These are phyloP conservation scores for Thermophis baileyi DNA, from an alignment of 2,113 vertebrate genomes.

Conservation along the genomic window DNA sequence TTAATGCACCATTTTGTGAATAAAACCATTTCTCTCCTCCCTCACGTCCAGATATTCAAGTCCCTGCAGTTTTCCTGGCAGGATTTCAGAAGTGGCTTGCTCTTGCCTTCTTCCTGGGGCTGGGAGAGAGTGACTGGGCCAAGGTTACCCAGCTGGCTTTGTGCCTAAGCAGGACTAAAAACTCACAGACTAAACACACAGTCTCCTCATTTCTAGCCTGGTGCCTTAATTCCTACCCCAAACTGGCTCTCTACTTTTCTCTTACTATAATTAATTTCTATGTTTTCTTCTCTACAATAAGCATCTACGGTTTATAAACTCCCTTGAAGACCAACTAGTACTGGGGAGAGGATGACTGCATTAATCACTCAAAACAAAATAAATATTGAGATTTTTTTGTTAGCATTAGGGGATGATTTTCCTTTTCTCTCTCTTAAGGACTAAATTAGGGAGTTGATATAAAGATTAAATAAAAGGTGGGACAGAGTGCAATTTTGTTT, in stretches of 20 bases:
- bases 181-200: background rate
- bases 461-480: background rate
- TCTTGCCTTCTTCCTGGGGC: background rate
- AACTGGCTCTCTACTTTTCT: background rate
- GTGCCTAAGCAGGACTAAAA: background rate
- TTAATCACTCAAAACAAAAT: background rate
- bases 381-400: background rate
- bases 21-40: background rate
- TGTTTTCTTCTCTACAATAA: background rate
- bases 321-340: background rate
- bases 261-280: background rate
- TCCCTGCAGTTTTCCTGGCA: background rate
- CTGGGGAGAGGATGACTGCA: background rate
- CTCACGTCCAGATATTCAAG: background rate
- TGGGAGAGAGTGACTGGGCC: background rate
- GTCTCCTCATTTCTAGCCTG: background rate
- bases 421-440: background rate
- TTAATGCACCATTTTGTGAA: background rate
- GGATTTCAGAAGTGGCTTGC: background rate
- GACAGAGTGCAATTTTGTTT: background rate
- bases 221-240: background rate
- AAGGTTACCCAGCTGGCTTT: background rate
- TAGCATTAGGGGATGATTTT: background rate
- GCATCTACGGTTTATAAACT: background rate
- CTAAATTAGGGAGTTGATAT: background rate